These are phyloP conservation scores for Gonioctena quinquepunctata DNA, from an alignment of 1,140 invertebrate genomes.

Conservation along the genomic window DNA sequence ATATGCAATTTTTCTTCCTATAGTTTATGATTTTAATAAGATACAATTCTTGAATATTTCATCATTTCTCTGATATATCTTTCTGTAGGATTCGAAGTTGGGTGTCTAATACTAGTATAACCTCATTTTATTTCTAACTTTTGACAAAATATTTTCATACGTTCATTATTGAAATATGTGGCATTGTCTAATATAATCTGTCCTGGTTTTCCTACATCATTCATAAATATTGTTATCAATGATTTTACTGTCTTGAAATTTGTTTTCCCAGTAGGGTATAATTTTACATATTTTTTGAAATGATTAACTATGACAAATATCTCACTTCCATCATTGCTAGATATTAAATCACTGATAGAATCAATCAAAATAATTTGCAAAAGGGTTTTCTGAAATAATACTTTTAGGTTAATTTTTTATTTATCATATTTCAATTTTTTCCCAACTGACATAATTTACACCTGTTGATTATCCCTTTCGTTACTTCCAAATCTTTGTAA, in stretches of 20 bases:
- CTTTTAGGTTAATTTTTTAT: not conserved
- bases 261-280: not conserved
- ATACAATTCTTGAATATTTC: not conserved
- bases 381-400: not conserved
- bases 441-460: not conserved
- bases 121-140: not conserved
- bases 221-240: not conserved
- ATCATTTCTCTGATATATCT: not conserved
- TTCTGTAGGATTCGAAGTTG: not conserved
- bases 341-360: not conserved
- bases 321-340: not conserved
- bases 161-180: not conserved
- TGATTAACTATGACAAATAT: not conserved
- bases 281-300: not conserved
- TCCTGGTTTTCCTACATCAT: not conserved
- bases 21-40: not conserved
- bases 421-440: not conserved
- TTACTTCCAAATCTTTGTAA: not conserved
- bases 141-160: not conserved
- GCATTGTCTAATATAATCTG: not conserved
- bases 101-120: not conserved
- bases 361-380: not conserved
- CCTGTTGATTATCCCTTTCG: not conserved
- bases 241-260: not conserved
- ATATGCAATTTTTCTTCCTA: not conserved